These are phyloP conservation scores for Brachyalestes nurse DNA, from an alignment of 2,797 vertebrate species.

Conservation along the genomic window DNA sequence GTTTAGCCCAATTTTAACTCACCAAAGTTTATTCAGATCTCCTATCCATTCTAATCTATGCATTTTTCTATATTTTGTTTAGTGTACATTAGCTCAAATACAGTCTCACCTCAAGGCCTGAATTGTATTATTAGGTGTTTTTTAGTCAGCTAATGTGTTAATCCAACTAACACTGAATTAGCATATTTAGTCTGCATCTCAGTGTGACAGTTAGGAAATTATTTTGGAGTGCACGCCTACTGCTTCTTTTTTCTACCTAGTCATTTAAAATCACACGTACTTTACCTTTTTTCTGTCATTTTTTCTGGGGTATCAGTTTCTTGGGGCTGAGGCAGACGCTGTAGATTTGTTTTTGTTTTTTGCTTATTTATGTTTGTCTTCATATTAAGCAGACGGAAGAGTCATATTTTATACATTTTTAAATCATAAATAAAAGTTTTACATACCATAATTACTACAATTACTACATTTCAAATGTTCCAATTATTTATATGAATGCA, in stretches of 20 bases:
- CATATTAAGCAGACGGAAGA: not conserved
- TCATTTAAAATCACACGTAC: not conserved
- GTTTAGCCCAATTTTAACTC: too few species aligned
- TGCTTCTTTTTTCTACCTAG: not conserved
- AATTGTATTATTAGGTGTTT: not conserved
- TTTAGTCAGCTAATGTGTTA: not conserved
- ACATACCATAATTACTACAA: too few species aligned
- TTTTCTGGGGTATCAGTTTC: not conserved
- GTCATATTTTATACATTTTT: too few species aligned
- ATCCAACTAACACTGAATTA: not conserved
- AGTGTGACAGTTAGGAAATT: not conserved
- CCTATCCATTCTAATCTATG: too few species aligned
- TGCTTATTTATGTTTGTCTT: not conserved
- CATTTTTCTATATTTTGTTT: too few species aligned
- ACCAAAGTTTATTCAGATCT: too few species aligned
- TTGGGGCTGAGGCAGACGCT: not conserved
- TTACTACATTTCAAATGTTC: too few species aligned
- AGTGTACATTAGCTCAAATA: not conserved
- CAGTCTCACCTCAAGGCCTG: not conserved
- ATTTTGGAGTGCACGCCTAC: not conserved
- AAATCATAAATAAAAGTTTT: too few species aligned
- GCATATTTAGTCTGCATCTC: not conserved
- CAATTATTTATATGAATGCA: too few species aligned
- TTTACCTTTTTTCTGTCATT: not conserved
- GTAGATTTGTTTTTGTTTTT: not conserved